Base-by-base conservation (phyloP, 2,888 invertebrate genomes). In the Pterostichus madidus region DNA sequence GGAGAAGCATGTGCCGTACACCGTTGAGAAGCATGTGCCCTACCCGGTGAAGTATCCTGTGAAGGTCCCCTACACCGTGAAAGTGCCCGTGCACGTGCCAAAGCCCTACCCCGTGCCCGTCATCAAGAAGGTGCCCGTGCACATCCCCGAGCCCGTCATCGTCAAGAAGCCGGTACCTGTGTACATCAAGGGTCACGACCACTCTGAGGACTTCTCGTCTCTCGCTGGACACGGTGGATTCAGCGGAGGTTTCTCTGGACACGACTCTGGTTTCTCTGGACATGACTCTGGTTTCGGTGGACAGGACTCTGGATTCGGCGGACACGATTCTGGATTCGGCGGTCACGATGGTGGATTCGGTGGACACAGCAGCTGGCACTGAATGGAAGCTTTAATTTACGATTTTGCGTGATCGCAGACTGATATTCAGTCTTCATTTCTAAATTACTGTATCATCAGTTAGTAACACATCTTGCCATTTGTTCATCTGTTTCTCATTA, bases 151-250 rank as follows among this genome's bases (percentile, higher is more conserved):
- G 73, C 81, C 81, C 5, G 32, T 81, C 46, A 59, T 59, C 73
- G 81, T 81, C 44, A 81, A 81, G 75, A 81, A 81, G 31, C 73
- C 73, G 2, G 81, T 81, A 13, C 81, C 73, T 44, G 81, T 81
- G 44, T 75, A 17, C 75, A 75, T 81, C 59, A 81, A 81, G 49
- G 44, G 64, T n/a, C 83, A 83, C 46, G 80, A 31, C 24, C 24
- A 24, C 24, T 24, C 24, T 31, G 64, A 56, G 5, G 71, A 46
- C 11, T 49, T 32, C 11, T 49, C 31, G 35, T 78, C 78, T 15
- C 44, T 59, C 15, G 32, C 15, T 39, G 59, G 59, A 35, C 77
- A 78, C 17, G 56, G 59, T 46, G 49, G 73, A 44, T 68, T 68
- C 46, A 17, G n/a, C 31, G 53, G 39, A 56, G 59, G 31, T 13